Evolutionary conservation across 2,797 vertebrate species (phyloP), one percentile per base, ranked within the genome.

Genomic region (Gouania willdenowi): DNA sequence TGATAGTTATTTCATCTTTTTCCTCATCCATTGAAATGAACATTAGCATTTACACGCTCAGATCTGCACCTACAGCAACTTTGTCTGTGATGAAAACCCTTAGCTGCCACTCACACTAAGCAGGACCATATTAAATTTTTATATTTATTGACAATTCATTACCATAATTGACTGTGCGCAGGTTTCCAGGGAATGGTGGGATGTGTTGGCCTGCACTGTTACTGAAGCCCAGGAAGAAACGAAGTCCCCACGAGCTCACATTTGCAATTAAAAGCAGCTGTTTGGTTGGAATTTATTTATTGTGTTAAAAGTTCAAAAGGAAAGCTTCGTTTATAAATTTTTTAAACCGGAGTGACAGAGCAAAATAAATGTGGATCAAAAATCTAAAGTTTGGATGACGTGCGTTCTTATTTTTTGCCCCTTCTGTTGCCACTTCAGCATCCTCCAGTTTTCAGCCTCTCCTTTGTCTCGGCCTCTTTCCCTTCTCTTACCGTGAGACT

Each of bases 111-210:
- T 97, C 95, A 94, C 83, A 82, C 86, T 84, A 88, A 94, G 88
- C 90, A 91, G 87, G 84, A 75, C 88, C 88, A 82, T 93, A 97
- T 98, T 91, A 97, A 93, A 94, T 92, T 97, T 97, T 98, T 93
- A 97, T 98, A 95, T 94, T 95, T 97, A 98, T 98, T 97, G 94
- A 98, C 94, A 95, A 94, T 94, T 98, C 93, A 98, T 98, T 98
- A 96, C 90, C 94, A 98, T 98, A 98, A 98, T 95, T 98, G 94
- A 97, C 92, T 94, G 91, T 81, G 77, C 84, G 88, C 76, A 89
- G 87, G 84, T 91, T 91, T 90, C 83, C 81, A 79, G 84, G 85
- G 91, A 86, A 91, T 79, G 49, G 63, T 47, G 55, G 79, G n/a
- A n/a, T n/a, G 77, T 50, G 62, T 61, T 40, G 66, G 66, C 29